A percentile compares a stretch with the other conserved stretches of the same genome.
Conservation (phyloP, 1,140 invertebrate genomes). For the Drosophila melanogaster region Release_6_plus_ISO1_MT NT_033777.3:24476001-24476500, state of each 20-base stretch:
- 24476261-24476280: conserved; percentile 43
- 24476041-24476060: conserved; percentile 30
- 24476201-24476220: conserved; percentile 52
- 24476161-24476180: background rate
- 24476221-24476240: conserved; percentile 59
- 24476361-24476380: background rate
- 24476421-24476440: conserved; percentile 45
- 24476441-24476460: conserved; percentile 51
- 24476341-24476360: conserved; percentile 50
- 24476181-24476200: conserved; percentile 12
- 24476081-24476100: conserved; percentile 33
- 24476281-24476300: conserved; percentile 39
- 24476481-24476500: conserved; percentile 45
- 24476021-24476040: conserved; percentile 25
- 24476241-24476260: conserved; percentile 52
- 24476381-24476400: conserved; percentile 14
- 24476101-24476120: conserved; percentile 52
- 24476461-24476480: conserved; percentile 70
- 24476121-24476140: conserved; percentile 61
- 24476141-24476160: conserved; percentile 52
- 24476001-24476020: conserved; percentile 36
- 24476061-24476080: conserved; percentile 17
- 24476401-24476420: conserved; percentile 22
- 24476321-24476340: conserved; percentile 71
- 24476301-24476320: conserved; percentile 50